A percentile compares a stretch with the other conserved stretches of the same genome.
Conservation (phyloP, 2,797 vertebrate genomes). For the Neosalanx taihuensis region DNA sequence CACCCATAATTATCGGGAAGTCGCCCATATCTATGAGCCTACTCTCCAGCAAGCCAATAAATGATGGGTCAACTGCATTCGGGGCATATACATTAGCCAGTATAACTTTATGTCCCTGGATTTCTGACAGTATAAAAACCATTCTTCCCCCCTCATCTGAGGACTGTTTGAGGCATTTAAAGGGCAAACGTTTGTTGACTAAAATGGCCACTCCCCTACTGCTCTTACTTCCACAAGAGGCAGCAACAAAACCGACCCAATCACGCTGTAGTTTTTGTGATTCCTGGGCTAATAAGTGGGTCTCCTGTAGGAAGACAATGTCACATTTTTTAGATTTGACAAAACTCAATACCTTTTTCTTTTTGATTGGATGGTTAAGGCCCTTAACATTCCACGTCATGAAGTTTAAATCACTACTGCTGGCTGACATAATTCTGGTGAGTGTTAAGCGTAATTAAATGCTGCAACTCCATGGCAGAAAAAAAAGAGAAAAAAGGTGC, state of each 20-base stretch:
- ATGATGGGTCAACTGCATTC: conserved; percentile 19
- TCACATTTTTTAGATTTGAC: no score
- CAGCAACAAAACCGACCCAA: no score
- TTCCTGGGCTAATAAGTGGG: no score
- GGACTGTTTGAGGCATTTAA: conserved; percentile 10
- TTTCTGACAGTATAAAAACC: conserved; percentile 16
- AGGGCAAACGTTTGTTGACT: conserved; percentile 10
- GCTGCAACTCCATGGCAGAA: no score
- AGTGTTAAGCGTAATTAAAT: no score
- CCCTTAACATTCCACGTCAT: no score
- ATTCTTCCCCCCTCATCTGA: conserved; percentile 14
- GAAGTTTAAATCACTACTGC: no score
- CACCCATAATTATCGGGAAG: conserved; percentile 13
- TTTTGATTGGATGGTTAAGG: no score
- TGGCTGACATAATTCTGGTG: no score
- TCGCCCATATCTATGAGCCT: conserved; percentile 2
- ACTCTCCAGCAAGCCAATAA: conserved; percentile 14
- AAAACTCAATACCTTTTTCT: not conserved
- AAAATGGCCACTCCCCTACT: not conserved
- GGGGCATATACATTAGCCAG: conserved; percentile 9
- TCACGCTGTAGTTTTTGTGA: no score
- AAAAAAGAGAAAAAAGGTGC: no score
- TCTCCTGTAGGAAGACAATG: no score
- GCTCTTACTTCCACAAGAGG: not conserved
- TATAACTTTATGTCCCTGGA: not conserved